Evolutionary conservation across 2,113 vertebrate species (phyloP).

Genomic region (Chloropsis cyanopogon): DNA sequence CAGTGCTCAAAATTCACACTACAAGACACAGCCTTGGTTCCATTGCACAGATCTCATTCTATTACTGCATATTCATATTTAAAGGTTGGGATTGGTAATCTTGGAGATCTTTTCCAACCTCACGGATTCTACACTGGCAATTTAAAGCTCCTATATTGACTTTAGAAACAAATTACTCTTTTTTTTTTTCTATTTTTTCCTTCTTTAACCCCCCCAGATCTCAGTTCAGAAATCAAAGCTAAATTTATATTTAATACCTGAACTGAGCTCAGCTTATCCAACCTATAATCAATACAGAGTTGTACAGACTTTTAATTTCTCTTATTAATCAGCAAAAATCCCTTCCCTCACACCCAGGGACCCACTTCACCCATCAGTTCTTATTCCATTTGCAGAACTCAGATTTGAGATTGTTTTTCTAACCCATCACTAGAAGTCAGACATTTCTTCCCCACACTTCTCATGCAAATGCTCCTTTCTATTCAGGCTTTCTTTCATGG

Average conservation of each 20-base stretch:
- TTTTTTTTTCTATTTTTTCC: background rate
- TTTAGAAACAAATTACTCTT: background rate
- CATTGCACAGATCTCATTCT: background rate
- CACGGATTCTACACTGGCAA: background rate
- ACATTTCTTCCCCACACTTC: background rate
- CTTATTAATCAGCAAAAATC: background rate
- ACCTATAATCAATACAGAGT: background rate
- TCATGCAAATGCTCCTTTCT: background rate
- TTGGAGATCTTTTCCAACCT: background rate
- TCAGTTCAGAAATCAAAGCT: background rate
- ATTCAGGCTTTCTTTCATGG: background rate
- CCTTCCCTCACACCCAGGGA: background rate
- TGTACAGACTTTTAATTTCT: background rate
- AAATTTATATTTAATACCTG: background rate
- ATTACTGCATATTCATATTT: fast-evolving
- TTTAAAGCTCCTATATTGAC: background rate
- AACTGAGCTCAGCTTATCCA: background rate
- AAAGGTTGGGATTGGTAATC: background rate
- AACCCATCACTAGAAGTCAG: background rate
- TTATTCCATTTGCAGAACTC: background rate
- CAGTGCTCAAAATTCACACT: background rate
- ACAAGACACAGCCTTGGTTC: background rate
- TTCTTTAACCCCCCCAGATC: background rate
- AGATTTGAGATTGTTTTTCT: background rate
- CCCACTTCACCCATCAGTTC: background rate